Conservation (phyloP, 2,888 invertebrate genomes). For the Dromius quadrimaculatus region DNA sequence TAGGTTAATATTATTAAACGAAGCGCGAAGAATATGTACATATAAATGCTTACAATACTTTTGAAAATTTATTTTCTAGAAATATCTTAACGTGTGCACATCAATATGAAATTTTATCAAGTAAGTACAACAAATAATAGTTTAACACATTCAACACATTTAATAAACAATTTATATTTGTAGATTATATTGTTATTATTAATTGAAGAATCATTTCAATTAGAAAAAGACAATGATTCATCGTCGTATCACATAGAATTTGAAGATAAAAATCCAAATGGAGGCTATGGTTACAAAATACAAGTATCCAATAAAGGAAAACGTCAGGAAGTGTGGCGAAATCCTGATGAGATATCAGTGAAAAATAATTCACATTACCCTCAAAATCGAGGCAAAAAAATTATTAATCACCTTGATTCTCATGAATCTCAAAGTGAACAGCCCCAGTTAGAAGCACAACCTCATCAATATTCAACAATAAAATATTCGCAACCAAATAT, state of each 20-base stretch:
- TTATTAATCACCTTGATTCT: too few species aligned
- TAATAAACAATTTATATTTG: neutral
- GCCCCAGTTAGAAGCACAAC: too few species aligned
- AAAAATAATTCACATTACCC: too few species aligned
- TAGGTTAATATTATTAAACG: constrained; percentile 14
- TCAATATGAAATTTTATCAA: constrained; percentile 31
- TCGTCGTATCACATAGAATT: constrained; percentile 8
- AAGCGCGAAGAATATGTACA: constrained; percentile 1
- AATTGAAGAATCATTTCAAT: neutral
- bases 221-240: constrained; percentile 5
- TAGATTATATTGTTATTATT: neutral
- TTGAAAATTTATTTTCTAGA: neutral
- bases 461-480: too few species aligned
- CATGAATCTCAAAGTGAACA: too few species aligned
- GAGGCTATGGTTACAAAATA: constrained; percentile 27
- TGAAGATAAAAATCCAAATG: constrained; percentile 8
- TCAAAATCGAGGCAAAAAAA: too few species aligned
- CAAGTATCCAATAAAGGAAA: constrained; percentile 3
- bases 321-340: constrained; percentile 11
- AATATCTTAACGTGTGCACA: constrained; percentile 8
- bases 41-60: constrained; percentile 31
- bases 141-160: neutral
- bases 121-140: neutral
- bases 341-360: too few species aligned
- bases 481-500: too few species aligned